phyloP scores from a whole-genome alignment of 2,888 invertebrate species.

The Timema podura region DNA sequence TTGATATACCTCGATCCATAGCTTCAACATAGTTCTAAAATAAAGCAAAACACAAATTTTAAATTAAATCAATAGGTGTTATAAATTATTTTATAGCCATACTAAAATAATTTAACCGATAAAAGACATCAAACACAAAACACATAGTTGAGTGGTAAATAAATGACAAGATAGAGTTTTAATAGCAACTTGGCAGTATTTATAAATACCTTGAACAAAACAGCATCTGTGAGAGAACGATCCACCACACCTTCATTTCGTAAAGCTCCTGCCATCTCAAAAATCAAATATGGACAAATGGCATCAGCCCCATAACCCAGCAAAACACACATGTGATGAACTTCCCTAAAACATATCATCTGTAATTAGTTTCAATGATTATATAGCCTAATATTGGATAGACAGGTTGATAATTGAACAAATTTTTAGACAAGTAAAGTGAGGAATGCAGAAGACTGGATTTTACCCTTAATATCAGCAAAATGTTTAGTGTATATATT shows the following conservation, averaged over 20 bases:
- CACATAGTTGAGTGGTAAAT: too few species aligned
- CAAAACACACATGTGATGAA: slow-evolving; percentile 94
- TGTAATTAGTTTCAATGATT: too few species aligned
- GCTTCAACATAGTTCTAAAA: slow-evolving; percentile 78
- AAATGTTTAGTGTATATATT: too few species aligned
- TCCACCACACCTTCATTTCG: slow-evolving; percentile 83
- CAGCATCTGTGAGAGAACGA: slow-evolving; percentile 67
- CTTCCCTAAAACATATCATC: slow-evolving; percentile 48
- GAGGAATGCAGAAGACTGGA: too few species aligned
- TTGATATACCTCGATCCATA: slow-evolving; percentile 84
- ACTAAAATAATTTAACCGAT: neutral
- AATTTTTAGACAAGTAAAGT: too few species aligned
- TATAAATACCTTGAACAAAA: slow-evolving; percentile 62
- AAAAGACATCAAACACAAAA: too few species aligned
- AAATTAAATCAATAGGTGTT: slow-evolving; percentile 1
- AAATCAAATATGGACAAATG: slow-evolving; percentile 94
- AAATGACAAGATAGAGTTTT: slow-evolving; percentile 10
- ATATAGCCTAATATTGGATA: too few species aligned
- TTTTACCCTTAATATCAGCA: too few species aligned
- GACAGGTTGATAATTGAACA: too few species aligned
- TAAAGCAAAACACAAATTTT: slow-evolving; percentile 17
- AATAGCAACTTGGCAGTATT: slow-evolving; percentile 1
- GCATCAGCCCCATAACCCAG: slow-evolving; percentile 97
- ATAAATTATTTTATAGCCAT: slow-evolving; percentile 3
- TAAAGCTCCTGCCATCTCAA: slow-evolving; percentile 85